Evolutionary conservation across 1,140 invertebrate genomes (phyloP).

Genomic region (Aphaenogaster ashmeadi): DNA sequence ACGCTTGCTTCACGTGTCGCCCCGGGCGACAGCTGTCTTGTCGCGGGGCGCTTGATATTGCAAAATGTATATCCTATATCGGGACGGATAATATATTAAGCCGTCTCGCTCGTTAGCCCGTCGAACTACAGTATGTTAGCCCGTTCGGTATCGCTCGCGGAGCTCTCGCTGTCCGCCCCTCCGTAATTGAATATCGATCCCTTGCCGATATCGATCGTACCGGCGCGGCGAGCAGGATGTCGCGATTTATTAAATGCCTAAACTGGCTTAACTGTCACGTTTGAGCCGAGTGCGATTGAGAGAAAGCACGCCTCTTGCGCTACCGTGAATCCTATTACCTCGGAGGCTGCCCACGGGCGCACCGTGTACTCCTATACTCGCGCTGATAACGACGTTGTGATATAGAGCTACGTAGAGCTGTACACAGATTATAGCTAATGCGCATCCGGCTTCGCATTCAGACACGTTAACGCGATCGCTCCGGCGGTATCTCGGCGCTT

Average conservation of each 20-base stretch:
- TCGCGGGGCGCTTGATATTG: conserved; percentile 46
- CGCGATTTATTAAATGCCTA: conserved; percentile 21
- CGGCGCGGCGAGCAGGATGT: neutral
- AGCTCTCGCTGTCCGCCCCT: neutral
- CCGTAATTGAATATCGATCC: conserved; percentile 55
- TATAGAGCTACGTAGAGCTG: neutral
- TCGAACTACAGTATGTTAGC: conserved; percentile 10
- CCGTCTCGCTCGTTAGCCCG: conserved; percentile 17
- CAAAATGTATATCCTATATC: conserved; percentile 46
- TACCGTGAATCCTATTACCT: neutral
- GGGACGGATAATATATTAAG: conserved; percentile 44
- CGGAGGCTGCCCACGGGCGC: neutral
- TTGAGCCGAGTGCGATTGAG: neutral
- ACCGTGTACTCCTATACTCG: neutral
- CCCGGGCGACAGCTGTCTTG: conserved; percentile 46
- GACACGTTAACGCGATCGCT: conserved; percentile 7
- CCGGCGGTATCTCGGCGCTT: neutral
- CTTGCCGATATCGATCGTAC: neutral
- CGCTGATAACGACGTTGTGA: neutral
- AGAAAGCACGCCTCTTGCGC: neutral
- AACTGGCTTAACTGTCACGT: neutral
- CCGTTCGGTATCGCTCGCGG: neutral
- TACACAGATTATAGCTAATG: conserved; percentile 4
- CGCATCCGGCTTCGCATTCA: neutral
- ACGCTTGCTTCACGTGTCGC: conserved; percentile 14